Evolutionary conservation across 1,140 invertebrate genomes (phyloP).

Genomic region (Sarcophaga peregrina): DNA sequence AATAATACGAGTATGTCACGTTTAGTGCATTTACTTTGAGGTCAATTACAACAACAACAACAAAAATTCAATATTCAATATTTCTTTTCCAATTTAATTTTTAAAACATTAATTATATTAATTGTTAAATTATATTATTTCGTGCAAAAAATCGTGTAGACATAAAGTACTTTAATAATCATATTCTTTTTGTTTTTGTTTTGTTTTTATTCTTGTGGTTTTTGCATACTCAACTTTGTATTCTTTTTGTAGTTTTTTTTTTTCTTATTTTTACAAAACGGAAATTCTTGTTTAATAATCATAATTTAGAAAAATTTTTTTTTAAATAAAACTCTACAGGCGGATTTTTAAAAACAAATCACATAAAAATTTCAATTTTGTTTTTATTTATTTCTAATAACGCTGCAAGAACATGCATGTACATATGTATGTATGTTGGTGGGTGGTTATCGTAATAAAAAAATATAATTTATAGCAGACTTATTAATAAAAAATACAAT

Average conservation of each 20-base stretch:
- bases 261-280: not conserved
- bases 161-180: constrained; percentile 16
- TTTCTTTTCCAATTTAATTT: not conserved
- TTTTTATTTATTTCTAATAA: no score
- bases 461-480: no score
- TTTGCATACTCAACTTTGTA: no score
- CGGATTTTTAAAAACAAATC: no score
- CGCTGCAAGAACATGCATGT: no score
- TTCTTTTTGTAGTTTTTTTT: no score
- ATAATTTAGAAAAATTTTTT: not conserved
- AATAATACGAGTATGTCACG: constrained; percentile 17
- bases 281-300: constrained; percentile 6
- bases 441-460: no score
- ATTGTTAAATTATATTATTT: constrained; percentile 41
- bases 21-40: constrained; percentile 40
- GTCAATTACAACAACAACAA: constrained; percentile 1
- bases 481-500: no score
- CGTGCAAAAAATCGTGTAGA: constrained; percentile 21
- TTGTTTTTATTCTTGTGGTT: not conserved
- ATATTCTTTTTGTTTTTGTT: not conserved
- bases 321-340: constrained; percentile 5
- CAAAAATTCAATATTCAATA: no score
- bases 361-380: no score
- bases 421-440: no score
- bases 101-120: constrained; percentile 41